Evolutionary conservation across 2,797 vertebrate species (phyloP).

Genomic region (Valencia hispanica): DNA sequence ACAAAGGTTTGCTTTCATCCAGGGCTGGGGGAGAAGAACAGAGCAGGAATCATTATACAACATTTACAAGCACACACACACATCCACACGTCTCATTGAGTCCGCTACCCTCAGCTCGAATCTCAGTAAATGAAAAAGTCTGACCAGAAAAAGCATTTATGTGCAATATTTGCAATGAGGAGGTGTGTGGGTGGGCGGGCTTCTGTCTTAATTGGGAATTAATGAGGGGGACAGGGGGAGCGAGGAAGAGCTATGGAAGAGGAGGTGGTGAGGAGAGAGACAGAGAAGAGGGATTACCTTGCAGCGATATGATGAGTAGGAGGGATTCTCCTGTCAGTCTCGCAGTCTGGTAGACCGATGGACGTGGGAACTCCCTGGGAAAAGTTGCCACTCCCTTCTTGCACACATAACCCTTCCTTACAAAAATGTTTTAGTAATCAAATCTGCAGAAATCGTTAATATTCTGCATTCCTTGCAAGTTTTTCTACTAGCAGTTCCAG

Average conservation of each 20-base stretch:
- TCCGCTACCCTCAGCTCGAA: constrained; percentile 73
- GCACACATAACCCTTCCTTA: constrained; percentile 1
- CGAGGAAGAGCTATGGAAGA: constrained; percentile 24
- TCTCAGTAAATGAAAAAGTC: constrained; percentile 70
- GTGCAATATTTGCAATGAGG: constrained; percentile 71
- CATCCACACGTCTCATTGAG: constrained; percentile 52
- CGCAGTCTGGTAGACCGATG: constrained; percentile 46
- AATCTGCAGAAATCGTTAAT: background rate
- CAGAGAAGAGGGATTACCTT: constrained; percentile 58
- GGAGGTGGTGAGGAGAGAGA: constrained; percentile 12
- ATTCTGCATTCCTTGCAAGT: background rate
- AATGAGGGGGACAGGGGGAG: constrained; percentile 72
- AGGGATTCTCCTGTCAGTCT: constrained; percentile 65
- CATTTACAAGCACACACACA: constrained; percentile 37
- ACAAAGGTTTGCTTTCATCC: constrained; percentile 79
- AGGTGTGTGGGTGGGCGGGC: constrained; percentile 70
- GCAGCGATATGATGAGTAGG: constrained; percentile 60
- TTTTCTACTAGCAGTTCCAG: background rate
- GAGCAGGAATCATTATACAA: constrained; percentile 74
- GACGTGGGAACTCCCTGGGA: constrained; percentile 67
- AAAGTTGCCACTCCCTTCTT: constrained; percentile 44
- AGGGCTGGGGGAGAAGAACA: constrained; percentile 54
- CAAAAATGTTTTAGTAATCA: background rate
- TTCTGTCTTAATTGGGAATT: constrained; percentile 81
- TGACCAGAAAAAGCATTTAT: constrained; percentile 70